Base-by-base conservation (phyloP, 2,113 vertebrate species). In the Pseudonaja textilis region DNA sequence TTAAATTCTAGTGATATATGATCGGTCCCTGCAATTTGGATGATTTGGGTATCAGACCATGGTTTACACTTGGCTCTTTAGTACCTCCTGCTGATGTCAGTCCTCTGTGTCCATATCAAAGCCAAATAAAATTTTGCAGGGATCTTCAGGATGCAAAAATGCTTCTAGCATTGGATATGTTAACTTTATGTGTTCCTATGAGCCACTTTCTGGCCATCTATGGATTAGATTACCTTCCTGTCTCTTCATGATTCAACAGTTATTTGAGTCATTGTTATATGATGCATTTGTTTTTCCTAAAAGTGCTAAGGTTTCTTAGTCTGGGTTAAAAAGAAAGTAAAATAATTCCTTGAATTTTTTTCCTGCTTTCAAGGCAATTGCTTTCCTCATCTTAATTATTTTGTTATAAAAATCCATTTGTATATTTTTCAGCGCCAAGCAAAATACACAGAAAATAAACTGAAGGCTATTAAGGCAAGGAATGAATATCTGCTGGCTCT, bases 391-490 rank as follows among this genome's bases (percentile, higher is more conserved):
- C 54, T 47, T 54, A 22, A 57, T 57, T n/a, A 22, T 64, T 87
- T 87, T 34, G 50, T 87, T 59, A 90, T 4, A 0, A 81, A 16
- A 0, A 14, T 90, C 89, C 95, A 94, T 96, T 92, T 95, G 57
- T 42, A 95, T 96, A 92, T 59, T 96, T 96, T 95, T 57, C 95
- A 99, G 99, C 98, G 99, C 96, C 99, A 99, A 96, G 99, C 99
- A 3, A 99, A 99, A 97, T 99, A 99, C 97, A 99, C 99, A 20
- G 99, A 99, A 89, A 99, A 99, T 96, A 99, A 98, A 93, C 98
- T 99, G 97, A 99, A 99, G 97, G 99, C 99, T 86, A 99, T 99
- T 91, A 99, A 99, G 97, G 99, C 99, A 87, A 98, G 99, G 93
- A 99, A 99, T 11, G 99, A 99, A 93, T 99, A 99, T 96, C 98